Evolutionary conservation across 2,888 invertebrate species (phyloP).

Genomic region (Cartodere bifasciata): DNA sequence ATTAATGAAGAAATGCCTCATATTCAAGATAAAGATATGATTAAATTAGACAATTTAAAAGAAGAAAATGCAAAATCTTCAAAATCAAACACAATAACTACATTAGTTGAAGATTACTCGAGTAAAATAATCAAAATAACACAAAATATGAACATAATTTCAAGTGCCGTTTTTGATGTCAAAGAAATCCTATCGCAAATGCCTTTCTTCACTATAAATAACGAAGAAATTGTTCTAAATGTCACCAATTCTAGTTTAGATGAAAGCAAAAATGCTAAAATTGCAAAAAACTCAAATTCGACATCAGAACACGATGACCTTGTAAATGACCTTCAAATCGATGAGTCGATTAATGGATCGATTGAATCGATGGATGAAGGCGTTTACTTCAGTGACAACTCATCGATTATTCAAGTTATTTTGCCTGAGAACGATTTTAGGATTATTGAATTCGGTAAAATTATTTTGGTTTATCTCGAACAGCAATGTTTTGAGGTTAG

Average conservation of each 20-base stretch:
- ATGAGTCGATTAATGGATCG: too few relatives aligned
- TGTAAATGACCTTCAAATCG: background rate
- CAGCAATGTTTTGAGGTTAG: constrained; percentile 27
- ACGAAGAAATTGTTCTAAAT: constrained; percentile 5
- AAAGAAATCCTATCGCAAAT: constrained; percentile 11
- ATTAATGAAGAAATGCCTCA: too few relatives aligned
- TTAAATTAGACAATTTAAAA: too few relatives aligned
- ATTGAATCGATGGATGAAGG: too few relatives aligned
- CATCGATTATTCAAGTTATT: too few relatives aligned
- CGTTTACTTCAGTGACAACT: too few relatives aligned
- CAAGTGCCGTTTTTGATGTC: constrained; percentile 12
- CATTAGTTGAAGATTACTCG: too few relatives aligned
- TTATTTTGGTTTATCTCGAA: constrained; percentile 25
- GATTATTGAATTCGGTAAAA: background rate
- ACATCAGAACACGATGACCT: background rate
- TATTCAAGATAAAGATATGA: too few relatives aligned
- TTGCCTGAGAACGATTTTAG: background rate
- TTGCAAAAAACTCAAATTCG: constrained; percentile 13
- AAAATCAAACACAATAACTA: too few relatives aligned
- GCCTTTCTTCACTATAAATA: constrained; percentile 7
- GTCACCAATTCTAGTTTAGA: constrained; percentile 4
- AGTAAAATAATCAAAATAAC: constrained; percentile 10
- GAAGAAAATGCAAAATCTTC: too few relatives aligned
- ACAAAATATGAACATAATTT: constrained; percentile 11
- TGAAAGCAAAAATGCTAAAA: too few relatives aligned